Percentiles rank a stretch among this genome's conserved stretches.
phyloP scores from a whole-genome alignment of 2,888 invertebrate genomes.

The Melipona bicolor region DNA sequence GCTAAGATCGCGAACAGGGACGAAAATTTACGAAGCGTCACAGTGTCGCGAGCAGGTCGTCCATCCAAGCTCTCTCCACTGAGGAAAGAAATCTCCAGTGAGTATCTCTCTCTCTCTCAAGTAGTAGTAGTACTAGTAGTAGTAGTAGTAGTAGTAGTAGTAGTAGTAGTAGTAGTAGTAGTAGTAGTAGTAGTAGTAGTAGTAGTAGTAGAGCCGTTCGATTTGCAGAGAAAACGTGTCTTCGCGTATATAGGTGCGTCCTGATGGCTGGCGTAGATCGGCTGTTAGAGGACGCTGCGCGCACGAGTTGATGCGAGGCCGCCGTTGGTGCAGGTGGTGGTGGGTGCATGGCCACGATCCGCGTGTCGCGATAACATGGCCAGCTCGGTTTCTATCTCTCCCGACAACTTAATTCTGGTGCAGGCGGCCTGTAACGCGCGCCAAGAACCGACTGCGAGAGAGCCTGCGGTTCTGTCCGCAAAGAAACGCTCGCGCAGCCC shows the following conservation, averaged over 20 bases:
- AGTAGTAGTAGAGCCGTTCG: constrained; percentile 19
- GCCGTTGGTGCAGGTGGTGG: constrained; percentile 71
- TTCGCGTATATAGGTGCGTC: constrained; percentile 28
- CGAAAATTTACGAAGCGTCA: constrained; percentile 5
- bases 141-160: too few relatives aligned
- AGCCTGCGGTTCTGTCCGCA: constrained; percentile 20
- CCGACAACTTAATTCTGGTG: constrained; percentile 78
- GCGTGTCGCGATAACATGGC: constrained; percentile 76
- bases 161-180: too few relatives aligned
- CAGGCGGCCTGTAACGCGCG: constrained; percentile 36
- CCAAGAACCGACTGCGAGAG: constrained; percentile 30
- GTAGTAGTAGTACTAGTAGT: too few relatives aligned
- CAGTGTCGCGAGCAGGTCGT: constrained; percentile 9
- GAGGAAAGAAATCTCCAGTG: constrained; percentile 41
- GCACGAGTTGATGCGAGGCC: constrained; percentile 46
- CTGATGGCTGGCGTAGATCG: constrained; percentile 46
- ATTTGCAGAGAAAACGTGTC: constrained; percentile 51
- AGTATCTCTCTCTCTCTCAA: background rate
- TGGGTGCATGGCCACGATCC: constrained; percentile 76
- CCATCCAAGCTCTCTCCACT: background rate
- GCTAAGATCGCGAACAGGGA: background rate
- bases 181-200: too few relatives aligned
- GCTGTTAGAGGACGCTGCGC: constrained; percentile 12
- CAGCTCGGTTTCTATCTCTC: constrained; percentile 74
- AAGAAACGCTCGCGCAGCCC: constrained; percentile 22